Evolutionary conservation across 1,140 invertebrate species (phyloP).

Genomic region (Drosophila ohnishii): DNA sequence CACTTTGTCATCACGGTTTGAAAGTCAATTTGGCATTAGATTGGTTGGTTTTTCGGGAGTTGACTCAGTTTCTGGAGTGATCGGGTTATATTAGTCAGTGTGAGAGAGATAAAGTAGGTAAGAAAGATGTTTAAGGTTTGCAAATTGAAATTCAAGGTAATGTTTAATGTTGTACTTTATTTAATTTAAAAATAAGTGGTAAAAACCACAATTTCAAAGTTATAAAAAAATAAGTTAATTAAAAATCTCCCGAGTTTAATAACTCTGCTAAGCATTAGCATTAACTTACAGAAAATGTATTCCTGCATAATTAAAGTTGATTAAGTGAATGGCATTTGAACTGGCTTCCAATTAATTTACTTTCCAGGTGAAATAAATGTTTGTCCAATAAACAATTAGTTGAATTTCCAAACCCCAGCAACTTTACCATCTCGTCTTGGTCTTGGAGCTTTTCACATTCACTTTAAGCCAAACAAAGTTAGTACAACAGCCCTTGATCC

Average conservation of each 20-base stretch:
- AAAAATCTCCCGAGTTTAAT: neutral
- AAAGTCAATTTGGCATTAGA: constrained; percentile 21
- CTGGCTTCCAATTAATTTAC: constrained; percentile 12
- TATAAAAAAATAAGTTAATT: neutral
- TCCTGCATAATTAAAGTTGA: constrained; percentile 5
- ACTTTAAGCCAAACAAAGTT: constrained; percentile 45
- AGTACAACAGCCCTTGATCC: constrained; percentile 9
- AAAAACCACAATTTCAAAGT: neutral
- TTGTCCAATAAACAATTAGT: constrained; percentile 46
- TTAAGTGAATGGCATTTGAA: constrained; percentile 7
- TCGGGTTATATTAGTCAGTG: neutral
- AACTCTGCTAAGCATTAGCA: neutral
- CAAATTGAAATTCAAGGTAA: neutral
- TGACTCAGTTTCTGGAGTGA: neutral
- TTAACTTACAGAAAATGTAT: no score
- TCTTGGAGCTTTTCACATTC: constrained; percentile 23
- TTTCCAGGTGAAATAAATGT: constrained; percentile 23
- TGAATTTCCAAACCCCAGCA: neutral
- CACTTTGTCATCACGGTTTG: constrained; percentile 28
- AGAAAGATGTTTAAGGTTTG: neutral
- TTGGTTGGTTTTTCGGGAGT: neutral
- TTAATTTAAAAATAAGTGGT: neutral
- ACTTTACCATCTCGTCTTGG: neutral
- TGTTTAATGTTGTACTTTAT: neutral
- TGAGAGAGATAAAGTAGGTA: neutral